A percentile compares a stretch with the other conserved stretches of the same genome.
phyloP scores from a whole-genome alignment of 1,140 invertebrate species.

The Melitaea cinxia region DNA sequence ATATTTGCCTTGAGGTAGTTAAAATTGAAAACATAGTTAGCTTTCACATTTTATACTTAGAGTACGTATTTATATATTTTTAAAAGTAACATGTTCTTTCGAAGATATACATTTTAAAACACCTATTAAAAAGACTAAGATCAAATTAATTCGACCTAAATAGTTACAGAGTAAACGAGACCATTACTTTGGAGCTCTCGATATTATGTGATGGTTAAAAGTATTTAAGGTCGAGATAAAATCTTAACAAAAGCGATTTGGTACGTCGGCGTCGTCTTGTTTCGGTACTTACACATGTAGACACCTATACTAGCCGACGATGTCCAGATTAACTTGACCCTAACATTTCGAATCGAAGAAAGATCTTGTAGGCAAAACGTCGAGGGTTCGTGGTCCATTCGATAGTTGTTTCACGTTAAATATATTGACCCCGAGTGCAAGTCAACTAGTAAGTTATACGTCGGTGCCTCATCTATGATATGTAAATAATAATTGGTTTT shows the following conservation, averaged over 20 bases:
- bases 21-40: no score
- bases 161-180: constrained; percentile 38
- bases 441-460: constrained; percentile 55
- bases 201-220: constrained; percentile 76
- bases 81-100: background rate
- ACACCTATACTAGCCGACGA: constrained; percentile 57
- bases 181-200: constrained; percentile 60
- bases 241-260: constrained; percentile 79
- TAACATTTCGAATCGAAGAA: constrained; percentile 9
- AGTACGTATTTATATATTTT: background rate
- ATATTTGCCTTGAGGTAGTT: no score
- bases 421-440: constrained; percentile 75
- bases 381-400: constrained; percentile 40
- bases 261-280: constrained; percentile 74
- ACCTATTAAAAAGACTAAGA: background rate
- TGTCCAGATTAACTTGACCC: constrained; percentile 46
- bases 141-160: constrained; percentile 36
- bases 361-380: background rate
- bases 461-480: constrained; percentile 75
- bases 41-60: no score
- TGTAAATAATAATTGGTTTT: constrained; percentile 80
- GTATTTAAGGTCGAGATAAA: constrained; percentile 78
- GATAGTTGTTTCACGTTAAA: constrained; percentile 64
- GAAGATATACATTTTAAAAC: background rate
- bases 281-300: constrained; percentile 72